These are phyloP conservation scores for Accipiter cooperii DNA, from an alignment of 2,113 vertebrate genomes.

Conservation along the genomic window DNA sequence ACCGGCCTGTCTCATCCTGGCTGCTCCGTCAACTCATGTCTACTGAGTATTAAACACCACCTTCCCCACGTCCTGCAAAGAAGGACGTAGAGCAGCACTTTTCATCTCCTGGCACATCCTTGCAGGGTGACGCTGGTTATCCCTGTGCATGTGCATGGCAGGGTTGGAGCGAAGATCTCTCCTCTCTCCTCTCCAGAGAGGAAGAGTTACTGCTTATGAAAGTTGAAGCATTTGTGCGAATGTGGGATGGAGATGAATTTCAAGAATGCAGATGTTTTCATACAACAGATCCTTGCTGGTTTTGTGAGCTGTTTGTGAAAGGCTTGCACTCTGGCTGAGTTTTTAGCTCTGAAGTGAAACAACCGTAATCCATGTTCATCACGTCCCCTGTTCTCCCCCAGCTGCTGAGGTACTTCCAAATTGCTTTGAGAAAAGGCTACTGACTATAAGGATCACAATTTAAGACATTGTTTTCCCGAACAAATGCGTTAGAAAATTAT, in stretches of 20 bases:
- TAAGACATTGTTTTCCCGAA: neutral
- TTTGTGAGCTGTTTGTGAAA: neutral
- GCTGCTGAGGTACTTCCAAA: neutral
- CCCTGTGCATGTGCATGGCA: rapidly evolving
- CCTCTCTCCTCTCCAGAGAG: neutral
- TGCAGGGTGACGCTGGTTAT: neutral
- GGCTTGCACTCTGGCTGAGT: neutral
- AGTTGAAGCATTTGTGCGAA: neutral
- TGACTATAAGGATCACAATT: neutral
- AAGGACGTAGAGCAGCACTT: neutral
- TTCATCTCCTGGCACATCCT: neutral
- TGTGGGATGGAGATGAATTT: neutral
- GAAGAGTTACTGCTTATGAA: neutral
- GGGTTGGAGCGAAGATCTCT: neutral
- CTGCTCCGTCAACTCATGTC: neutral
- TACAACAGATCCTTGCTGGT: neutral
- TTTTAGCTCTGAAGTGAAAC: neutral
- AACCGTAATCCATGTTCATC: neutral
- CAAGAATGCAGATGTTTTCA: neutral
- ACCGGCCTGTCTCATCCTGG: neutral
- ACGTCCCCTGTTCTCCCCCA: neutral
- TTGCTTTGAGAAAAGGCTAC: neutral
- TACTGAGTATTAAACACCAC: neutral
- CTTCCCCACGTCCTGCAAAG: neutral
- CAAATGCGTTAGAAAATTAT: neutral